Conservation (phyloP, 2,113 vertebrate species). For the Hypocryptadius cinnamomeus region DNA sequence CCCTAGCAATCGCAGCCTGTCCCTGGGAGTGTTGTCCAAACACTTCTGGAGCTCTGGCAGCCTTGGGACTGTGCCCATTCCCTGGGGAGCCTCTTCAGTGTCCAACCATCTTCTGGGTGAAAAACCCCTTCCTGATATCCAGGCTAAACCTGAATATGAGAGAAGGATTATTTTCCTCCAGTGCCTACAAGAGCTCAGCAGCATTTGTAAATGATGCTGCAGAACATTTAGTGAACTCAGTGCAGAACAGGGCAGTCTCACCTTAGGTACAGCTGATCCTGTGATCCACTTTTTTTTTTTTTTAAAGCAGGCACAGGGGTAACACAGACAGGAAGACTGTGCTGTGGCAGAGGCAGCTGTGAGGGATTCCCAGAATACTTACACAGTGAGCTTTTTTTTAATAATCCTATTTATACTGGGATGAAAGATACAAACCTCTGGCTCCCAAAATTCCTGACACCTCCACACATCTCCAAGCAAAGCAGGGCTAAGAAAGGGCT, state of each 20-base stretch:
- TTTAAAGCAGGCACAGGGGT: neutral
- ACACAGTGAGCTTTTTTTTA: neutral
- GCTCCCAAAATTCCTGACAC: neutral
- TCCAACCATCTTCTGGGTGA: neutral
- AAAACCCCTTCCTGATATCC: neutral
- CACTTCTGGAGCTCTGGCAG: neutral
- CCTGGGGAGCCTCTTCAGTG: neutral
- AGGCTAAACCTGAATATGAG: neutral
- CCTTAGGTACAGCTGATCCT: neutral
- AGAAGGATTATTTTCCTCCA: neutral
- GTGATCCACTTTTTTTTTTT: neutral
- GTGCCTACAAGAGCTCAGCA: neutral
- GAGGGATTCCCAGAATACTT: neutral
- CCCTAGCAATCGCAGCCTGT: neutral
- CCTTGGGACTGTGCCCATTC: neutral
- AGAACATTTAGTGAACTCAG: neutral
- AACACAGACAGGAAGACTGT: neutral
- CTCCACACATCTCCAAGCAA: neutral
- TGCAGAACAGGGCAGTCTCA: neutral
- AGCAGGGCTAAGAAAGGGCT: neutral
- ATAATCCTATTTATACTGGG: neutral
- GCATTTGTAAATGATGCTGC: neutral
- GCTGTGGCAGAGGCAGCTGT: neutral
- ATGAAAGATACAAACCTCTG: neutral
- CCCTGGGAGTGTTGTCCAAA: rapidly evolving